These are phyloP conservation scores for Zaprionus camerounensis DNA, from an alignment of 1,140 invertebrate genomes.

Conservation along the genomic window DNA sequence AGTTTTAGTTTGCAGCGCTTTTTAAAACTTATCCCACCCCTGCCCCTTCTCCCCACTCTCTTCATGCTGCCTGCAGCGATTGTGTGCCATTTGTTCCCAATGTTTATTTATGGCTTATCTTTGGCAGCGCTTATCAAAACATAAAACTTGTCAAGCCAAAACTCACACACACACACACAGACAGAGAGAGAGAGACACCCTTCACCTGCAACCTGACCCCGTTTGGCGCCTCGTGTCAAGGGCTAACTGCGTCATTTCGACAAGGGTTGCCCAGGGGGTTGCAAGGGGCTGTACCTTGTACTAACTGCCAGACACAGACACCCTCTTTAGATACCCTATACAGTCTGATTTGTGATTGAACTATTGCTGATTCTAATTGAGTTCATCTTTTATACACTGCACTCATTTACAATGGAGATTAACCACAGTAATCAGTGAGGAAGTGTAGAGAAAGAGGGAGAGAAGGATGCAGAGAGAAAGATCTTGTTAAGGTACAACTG, in stretches of 20 bases:
- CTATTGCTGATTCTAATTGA: background rate
- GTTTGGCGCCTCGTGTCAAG: constrained; percentile 33
- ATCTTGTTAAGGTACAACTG: too few species aligned
- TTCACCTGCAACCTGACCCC: constrained; percentile 24
- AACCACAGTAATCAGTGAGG: background rate
- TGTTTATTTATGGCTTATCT: constrained; percentile 77
- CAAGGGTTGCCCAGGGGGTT: constrained; percentile 19
- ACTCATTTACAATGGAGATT: background rate
- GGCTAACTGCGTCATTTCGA: constrained; percentile 38
- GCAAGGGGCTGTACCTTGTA: background rate
- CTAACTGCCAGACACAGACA: background rate
- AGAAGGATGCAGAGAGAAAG: too few species aligned
- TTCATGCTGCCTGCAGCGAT: background rate
- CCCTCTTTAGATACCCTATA: background rate
- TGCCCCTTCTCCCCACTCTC: background rate
- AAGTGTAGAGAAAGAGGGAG: background rate
- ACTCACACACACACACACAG: constrained; percentile 32
- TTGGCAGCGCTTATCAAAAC: constrained; percentile 60
- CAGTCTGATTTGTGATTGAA: background rate
- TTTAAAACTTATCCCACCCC: background rate
- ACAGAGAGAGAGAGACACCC: background rate
- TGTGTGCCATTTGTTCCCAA: constrained; percentile 33
- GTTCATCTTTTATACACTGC: background rate
- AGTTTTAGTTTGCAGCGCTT: constrained; percentile 7
- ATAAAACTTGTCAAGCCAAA: constrained; percentile 45